phyloP scores from a whole-genome alignment of 1,140 invertebrate species.

The Spodoptera litura region DNA sequence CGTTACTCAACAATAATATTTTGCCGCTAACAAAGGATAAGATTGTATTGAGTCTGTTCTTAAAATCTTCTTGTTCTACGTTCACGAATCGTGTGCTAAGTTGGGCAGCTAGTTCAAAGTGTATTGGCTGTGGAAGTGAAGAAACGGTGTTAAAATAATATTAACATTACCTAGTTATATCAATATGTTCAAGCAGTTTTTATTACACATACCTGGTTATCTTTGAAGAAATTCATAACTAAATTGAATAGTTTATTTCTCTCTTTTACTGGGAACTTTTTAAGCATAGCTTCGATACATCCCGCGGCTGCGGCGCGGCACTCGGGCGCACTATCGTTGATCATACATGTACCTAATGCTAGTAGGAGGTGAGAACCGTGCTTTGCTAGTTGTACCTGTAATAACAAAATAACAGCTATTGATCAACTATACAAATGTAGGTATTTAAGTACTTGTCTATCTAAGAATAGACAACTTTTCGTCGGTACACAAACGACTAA shows the following conservation, averaged over 20 bases:
- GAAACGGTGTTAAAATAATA: conserved; percentile 32
- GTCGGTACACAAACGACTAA: no score
- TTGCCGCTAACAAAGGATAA: conserved; percentile 86
- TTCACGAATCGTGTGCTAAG: conserved; percentile 90
- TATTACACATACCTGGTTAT: conserved; percentile 87
- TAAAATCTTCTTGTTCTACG: conserved; percentile 90
- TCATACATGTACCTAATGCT: conserved; percentile 89
- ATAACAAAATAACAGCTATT: conserved; percentile 1
- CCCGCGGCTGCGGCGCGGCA: conserved; percentile 89
- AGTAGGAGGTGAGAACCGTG: conserved; percentile 91
- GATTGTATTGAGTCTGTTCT: conserved; percentile 86
- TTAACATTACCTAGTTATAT: conserved; percentile 1
- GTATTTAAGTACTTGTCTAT: no score
- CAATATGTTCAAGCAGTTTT: no score
- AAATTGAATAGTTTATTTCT: conserved; percentile 89
- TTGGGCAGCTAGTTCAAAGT: conserved; percentile 88
- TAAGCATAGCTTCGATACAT: conserved; percentile 89
- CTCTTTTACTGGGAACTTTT: conserved; percentile 85
- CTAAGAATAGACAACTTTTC: no score
- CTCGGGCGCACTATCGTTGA: conserved; percentile 90
- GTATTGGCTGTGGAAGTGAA: conserved; percentile 76
- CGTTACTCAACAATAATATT: conserved; percentile 74
- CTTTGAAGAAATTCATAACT: conserved; percentile 88
- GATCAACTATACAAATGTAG: no score
- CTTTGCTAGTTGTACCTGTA: conserved; percentile 88